Evolutionary conservation across 1,140 invertebrate species (phyloP), one percentile per base, ranked within the genome.

Genomic region (Hermetia illucens): DNA sequence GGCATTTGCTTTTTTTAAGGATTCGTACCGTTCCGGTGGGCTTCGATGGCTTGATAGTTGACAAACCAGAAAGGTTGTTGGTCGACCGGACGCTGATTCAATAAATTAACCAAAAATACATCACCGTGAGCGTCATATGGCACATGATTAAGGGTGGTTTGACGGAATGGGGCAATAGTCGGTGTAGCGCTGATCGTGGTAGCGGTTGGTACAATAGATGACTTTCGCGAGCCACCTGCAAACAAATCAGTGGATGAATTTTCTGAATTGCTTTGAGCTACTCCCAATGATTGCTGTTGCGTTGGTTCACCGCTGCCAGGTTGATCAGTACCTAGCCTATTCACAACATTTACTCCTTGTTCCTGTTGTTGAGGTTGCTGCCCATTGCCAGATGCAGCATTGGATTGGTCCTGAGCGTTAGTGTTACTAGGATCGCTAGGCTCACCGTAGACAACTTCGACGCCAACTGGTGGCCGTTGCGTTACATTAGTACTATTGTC

Each of bases 1-100:
- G n/a, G n/a, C n/a, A n/a, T n/a, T n/a, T n/a, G n/a, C n/a, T n/a
- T n/a, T n/a, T n/a, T n/a, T n/a, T n/a, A n/a, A n/a, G n/a, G n/a
- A n/a, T n/a, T n/a, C n/a, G n/a, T 44, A 25, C 43, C 46, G 21
- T 58, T 61, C 8, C 58, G 44, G 20, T 58, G 47, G 1, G 55
- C 55, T 44, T 64, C 60, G 29, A 62, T 62, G 2, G 52, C 51
- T 38, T 59, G 42, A 30, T 53, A 55, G 44, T 64, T 69, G 24
- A 69, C 34, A 21, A 62, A 56, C 67, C 67, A 70, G 45, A 69
- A 70, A 0, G 68, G 68, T 39, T 64, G 63, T 16, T 64, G 52
- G 25, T 68, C 65, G 22, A 52, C 21, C 1, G 68, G 66, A 20
- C 65, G 40, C 12, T 49, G 44, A 19, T 48, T 62, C 2, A 69